Evolutionary conservation across 37 sponge, comb jelly and placozoan genomes (phyloP).

Genomic region (Geodia barretti): DNA sequence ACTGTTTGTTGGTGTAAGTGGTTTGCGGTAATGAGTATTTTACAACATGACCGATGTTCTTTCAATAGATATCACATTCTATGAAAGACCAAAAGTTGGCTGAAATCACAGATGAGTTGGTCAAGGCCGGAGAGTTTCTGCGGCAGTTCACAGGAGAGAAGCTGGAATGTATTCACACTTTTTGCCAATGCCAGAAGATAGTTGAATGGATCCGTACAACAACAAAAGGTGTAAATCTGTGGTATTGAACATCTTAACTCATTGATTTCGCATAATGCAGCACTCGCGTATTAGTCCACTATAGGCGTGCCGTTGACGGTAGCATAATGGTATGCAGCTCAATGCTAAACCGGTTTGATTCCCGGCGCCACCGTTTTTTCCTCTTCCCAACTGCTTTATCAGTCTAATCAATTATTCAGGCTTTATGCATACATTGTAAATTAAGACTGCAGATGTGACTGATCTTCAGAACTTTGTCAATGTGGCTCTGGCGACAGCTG

Average conservation of each 20-base stretch:
- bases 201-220: constrained; percentile 19
- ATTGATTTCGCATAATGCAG: no score
- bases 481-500: constrained; percentile 57
- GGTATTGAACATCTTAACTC: background rate
- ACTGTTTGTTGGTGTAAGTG: no score
- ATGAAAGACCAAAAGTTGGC: constrained; percentile 4
- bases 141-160: constrained; percentile 1
- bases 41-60: background rate
- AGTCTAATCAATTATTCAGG: no score
- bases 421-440: no score
- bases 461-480: constrained; percentile 53
- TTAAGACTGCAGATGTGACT: constrained; percentile 43
- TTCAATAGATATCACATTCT: background rate
- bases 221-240: constrained; percentile 21
- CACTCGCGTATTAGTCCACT: no score
- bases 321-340: no score
- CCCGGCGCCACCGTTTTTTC: no score
- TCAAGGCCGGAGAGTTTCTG: constrained; percentile 21
- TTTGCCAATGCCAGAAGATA: constrained; percentile 20
- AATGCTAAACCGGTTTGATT: no score
- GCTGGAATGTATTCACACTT: constrained; percentile 17
- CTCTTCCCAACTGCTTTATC: no score
- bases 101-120: background rate
- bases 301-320: no score
- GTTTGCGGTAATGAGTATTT: background rate